Evolutionary conservation across 2,797 vertebrate genomes (phyloP), one percentile per base, ranked within the genome.

Genomic region (Sebastes flavidus): DNA sequence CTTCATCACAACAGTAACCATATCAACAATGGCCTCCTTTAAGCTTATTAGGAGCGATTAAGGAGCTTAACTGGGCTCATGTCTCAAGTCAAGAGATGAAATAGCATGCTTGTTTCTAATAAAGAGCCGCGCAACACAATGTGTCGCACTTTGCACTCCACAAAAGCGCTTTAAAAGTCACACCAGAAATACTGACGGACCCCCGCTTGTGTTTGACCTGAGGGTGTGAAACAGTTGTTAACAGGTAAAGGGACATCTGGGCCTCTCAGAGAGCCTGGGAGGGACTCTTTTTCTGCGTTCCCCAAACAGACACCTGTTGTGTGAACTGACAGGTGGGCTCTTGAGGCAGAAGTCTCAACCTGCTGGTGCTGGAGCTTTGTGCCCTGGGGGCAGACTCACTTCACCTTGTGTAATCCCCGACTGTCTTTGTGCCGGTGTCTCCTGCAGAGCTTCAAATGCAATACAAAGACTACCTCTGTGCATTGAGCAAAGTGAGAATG

Each of bases 31-130:
- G 84, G 84, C 81, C 83, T 87, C 87, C 81, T 91, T 89, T 93
- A 94, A 94, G 91, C 94, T 93, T 77, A 92, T 95, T 93, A 93
- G 73, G 38, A 10, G 79, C 4, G 85, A 94, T 95, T 93, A 95
- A 75, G 86, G 67, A 78, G 87, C 89, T 93, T 88, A 90, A 81
- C 81, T 16, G 56, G 74, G 79, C 85, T 91, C 75, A 87, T 56
- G 84, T 83, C 85, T 88, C 22, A 20, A 84, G 87, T 54, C 75
- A 82, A 89, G 85, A 83, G 89, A 87, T 87, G 88, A 85, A 92
- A 91, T 60, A 12, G 72, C 85, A 16, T 46, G 75, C 80, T 65
- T 65, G 80, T 78, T 88, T 85, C 77, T 34, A 85, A 58, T 12
- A 27, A 54, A 14, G 36, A 65, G 68, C 22, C 6, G 6, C 6